Percentiles rank a stretch among this genome's conserved stretches.
Evolutionary conservation across 2,113 vertebrate genomes (phyloP).

Genomic region (Platysternon megacephalum): DNA sequence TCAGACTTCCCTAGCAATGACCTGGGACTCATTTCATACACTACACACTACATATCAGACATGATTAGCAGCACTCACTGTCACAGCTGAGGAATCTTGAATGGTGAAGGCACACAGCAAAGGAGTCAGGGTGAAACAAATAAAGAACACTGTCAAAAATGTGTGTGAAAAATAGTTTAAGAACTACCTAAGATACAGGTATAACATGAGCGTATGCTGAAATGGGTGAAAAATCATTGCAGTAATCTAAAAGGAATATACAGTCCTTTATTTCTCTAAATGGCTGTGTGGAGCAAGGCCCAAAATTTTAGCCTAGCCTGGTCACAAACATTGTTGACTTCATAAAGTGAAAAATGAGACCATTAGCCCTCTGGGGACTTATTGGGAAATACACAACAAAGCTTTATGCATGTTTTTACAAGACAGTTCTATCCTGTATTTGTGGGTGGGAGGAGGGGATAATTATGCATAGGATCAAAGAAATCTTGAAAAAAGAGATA

Average conservation of each 20-base stretch:
- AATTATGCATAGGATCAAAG: conserved; percentile 71
- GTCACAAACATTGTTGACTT: conserved; percentile 28
- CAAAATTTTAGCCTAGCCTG: neutral
- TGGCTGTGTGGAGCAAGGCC: conserved; percentile 1
- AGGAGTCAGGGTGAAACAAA: neutral
- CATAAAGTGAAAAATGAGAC: conserved; percentile 1
- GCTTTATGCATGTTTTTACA: conserved; percentile 26
- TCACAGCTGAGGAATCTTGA: neutral
- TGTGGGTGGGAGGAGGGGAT: neutral
- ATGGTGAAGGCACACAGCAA: neutral
- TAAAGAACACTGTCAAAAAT: conserved; percentile 15
- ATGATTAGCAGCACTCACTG: accelerated
- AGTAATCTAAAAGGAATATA: neutral
- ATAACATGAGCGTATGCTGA: neutral
- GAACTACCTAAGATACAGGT: neutral
- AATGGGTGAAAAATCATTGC: conserved; percentile 13
- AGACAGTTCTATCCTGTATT: conserved; percentile 16
- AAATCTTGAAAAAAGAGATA: conserved; percentile 46
- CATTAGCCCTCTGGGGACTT: neutral
- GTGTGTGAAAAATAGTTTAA: conserved; percentile 47
- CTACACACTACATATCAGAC: neutral
- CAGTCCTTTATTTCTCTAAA: conserved; percentile 15
- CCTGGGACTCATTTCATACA: neutral
- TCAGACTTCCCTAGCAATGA: neutral
- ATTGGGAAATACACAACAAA: neutral